Percentiles rank a stretch among this genome's conserved stretches.
phyloP scores from a whole-genome alignment of 2,797 vertebrate genomes.

The Clarias platycephalus region DNA sequence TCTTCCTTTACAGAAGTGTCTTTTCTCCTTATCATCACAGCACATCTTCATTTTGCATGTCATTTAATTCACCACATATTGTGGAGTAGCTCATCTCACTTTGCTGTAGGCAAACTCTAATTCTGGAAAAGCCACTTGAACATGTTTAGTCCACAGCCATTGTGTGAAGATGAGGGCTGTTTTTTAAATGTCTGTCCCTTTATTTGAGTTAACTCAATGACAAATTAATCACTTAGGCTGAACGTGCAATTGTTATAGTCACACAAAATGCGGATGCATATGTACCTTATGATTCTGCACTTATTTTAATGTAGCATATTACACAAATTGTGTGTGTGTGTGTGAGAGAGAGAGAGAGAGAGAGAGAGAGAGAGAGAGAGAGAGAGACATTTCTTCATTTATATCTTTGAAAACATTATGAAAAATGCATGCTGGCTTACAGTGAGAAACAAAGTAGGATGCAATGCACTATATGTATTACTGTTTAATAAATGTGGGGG shows the following conservation, averaged over 20 bases:
- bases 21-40: conserved; percentile 14
- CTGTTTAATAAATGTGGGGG: not conserved
- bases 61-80: conserved; percentile 21
- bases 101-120: conserved; percentile 21
- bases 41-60: conserved; percentile 31
- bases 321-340: not conserved
- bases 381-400: not conserved
- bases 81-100: conserved; percentile 20
- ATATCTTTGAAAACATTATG: not conserved
- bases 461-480: not conserved
- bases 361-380: too few relatives aligned
- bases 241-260: not conserved
- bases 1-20: conserved; percentile 35
- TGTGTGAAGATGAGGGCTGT: not conserved
- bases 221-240: not conserved
- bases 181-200: not conserved
- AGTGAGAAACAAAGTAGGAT: not conserved
- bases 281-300: not conserved
- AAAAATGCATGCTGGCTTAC: not conserved
- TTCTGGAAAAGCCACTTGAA: not conserved
- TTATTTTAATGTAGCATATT: conserved; percentile 31
- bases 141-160: conserved; percentile 8
- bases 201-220: not conserved
- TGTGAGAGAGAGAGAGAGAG: too few relatives aligned
- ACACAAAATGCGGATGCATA: conserved; percentile 43